These are phyloP conservation scores for Porites divaricata DNA, from an alignment of 92 coral and sea anemone species.

Conservation along the genomic window DNA sequence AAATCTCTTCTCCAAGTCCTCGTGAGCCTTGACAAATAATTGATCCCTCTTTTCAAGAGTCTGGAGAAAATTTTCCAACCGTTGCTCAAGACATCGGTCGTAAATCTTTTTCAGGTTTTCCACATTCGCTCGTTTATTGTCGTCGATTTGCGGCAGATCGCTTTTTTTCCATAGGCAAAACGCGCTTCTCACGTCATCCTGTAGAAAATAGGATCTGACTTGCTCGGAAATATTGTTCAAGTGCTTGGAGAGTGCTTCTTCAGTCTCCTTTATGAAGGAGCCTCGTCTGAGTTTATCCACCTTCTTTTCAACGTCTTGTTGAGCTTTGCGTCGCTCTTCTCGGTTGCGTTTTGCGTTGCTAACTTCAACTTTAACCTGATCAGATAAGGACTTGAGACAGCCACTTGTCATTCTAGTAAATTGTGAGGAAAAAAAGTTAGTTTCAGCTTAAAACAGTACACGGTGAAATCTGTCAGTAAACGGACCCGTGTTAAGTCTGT, in stretches of 20 bases:
- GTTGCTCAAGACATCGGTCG: neutral
- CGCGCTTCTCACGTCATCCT: neutral
- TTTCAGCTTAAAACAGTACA: too few species aligned
- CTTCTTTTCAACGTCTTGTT: neutral
- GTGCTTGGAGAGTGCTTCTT: neutral
- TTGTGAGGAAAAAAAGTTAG: neutral
- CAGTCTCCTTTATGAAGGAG: neutral
- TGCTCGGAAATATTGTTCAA: too few species aligned
- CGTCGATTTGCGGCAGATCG: conserved; percentile 10
- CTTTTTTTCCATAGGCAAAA: conserved; percentile 5
- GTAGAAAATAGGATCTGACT: neutral
- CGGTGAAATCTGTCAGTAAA: too few species aligned
- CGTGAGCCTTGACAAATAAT: neutral
- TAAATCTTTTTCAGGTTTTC: neutral
- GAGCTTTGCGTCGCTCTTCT: conserved; percentile 6
- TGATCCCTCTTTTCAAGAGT: conserved; percentile 9
- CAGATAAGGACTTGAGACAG: neutral
- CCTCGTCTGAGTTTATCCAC: conserved; percentile 1
- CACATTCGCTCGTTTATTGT: neutral
- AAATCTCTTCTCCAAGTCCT: conserved; percentile 5
- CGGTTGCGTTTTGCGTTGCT: neutral
- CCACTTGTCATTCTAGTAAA: conserved; percentile 8
- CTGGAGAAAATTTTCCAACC: neutral
- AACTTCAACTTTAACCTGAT: conserved; percentile 2
- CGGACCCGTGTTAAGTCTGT: neutral